phyloP scores from a whole-genome alignment of 2,888 invertebrate genomes.

The Sipunculus nudus region DNA sequence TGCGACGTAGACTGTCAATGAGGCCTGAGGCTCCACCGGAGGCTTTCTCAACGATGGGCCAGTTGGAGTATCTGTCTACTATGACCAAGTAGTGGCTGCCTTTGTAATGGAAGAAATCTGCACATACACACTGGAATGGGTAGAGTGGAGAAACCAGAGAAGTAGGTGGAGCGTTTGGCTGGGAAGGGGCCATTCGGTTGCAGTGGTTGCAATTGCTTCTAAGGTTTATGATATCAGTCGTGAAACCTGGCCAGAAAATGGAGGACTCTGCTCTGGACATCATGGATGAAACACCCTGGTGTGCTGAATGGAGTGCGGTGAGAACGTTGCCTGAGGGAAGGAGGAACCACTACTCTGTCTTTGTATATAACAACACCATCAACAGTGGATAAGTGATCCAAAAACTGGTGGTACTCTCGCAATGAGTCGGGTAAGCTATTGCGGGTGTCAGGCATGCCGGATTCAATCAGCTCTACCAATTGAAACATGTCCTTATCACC shows the following conservation, averaged over 20 bases:
- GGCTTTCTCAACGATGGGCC: slow-evolving; percentile 40
- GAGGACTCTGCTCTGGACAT: slow-evolving; percentile 40
- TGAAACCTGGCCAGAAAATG: slow-evolving; percentile 47
- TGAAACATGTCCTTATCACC: slow-evolving; percentile 32
- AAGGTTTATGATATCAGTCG: slow-evolving; percentile 22
- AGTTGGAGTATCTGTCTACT: slow-evolving; percentile 45
- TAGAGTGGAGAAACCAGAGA: slow-evolving; percentile 28
- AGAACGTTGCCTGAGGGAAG: slow-evolving; percentile 34
- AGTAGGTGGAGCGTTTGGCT: slow-evolving; percentile 41
- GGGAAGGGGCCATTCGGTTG: slow-evolving; percentile 40
- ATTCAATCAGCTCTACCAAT: slow-evolving; percentile 22
- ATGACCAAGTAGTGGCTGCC: slow-evolving; percentile 38
- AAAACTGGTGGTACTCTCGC: slow-evolving; percentile 17
- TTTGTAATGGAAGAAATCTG: slow-evolving; percentile 30
- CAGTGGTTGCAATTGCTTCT: slow-evolving; percentile 32
- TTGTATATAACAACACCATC: slow-evolving; percentile 36
- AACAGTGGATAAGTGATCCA: slow-evolving; percentile 12
- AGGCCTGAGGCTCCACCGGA: slow-evolving; percentile 26
- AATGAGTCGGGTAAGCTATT: slow-evolving; percentile 4
- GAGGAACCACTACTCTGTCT: slow-evolving; percentile 42
- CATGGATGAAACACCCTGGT: slow-evolving; percentile 44
- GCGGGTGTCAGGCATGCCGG: slow-evolving; percentile 12
- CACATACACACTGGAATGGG: slow-evolving; percentile 34
- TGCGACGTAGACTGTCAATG: slow-evolving; percentile 33
- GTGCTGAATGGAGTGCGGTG: slow-evolving; percentile 41